phyloP scores from a whole-genome alignment of 2,113 vertebrate species.

The Paraplagusia blochii region DNA sequence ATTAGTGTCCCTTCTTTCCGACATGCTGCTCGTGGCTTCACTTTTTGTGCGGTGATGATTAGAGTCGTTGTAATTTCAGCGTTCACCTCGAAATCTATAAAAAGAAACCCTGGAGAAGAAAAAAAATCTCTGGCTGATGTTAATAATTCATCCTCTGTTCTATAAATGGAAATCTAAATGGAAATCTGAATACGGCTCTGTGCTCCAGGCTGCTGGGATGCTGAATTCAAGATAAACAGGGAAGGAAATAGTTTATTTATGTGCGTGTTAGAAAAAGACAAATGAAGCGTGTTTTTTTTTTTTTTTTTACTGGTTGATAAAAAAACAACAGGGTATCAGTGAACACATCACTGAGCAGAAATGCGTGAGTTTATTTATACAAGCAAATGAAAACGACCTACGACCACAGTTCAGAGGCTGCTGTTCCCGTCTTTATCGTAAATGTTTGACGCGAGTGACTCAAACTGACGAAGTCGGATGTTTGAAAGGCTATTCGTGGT shows the following conservation, averaged over 20 bases:
- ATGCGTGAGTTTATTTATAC: constrained; percentile 38
- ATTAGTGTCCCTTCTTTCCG: constrained; percentile 39
- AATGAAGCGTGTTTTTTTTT: too few relatives aligned
- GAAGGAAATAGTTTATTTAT: constrained; percentile 9
- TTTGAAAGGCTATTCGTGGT: constrained; percentile 3
- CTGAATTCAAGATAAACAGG: constrained; percentile 48
- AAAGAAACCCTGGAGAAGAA: constrained; percentile 19
- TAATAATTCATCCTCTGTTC: constrained; percentile 54
- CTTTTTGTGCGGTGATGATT: constrained; percentile 39
- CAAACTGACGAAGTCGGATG: constrained; percentile 1
- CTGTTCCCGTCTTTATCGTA: constrained; percentile 43
- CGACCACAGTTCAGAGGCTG: constrained; percentile 11
- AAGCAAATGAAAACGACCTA: constrained; percentile 4
- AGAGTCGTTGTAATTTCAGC: constrained; percentile 35
- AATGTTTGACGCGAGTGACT: constrained; percentile 18
- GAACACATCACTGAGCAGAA: constrained; percentile 47
- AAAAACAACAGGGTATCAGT: constrained; percentile 1
- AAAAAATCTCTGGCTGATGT: constrained; percentile 33
- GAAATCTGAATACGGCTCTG: constrained; percentile 36
- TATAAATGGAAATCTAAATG: constrained; percentile 58
- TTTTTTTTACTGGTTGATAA: too few relatives aligned
- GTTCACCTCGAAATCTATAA: constrained; percentile 40
- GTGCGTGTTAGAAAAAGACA: constrained; percentile 4
- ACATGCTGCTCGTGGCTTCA: constrained; percentile 25
- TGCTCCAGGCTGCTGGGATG: constrained; percentile 34